Base-by-base conservation (phyloP, 2,113 vertebrate species). In the Gopherus flavomarginatus region DNA sequence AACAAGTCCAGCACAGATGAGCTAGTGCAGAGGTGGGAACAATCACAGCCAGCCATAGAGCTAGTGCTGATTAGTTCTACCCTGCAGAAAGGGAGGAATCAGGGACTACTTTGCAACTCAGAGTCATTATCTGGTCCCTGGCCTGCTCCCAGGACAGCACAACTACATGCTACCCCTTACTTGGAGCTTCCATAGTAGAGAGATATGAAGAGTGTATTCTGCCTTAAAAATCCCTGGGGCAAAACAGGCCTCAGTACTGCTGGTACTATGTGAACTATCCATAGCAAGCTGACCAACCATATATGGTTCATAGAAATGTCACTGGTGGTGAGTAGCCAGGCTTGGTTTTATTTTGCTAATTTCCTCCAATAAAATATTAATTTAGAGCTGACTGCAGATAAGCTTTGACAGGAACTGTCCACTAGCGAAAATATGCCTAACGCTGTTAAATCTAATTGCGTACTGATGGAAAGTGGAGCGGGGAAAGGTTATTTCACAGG, bases 41-140 rank as follows among this genome's bases (percentile, higher is more conserved):
- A 65, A 81, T 6, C 8, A 31, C 0, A 0, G 8, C 0, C 0
- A 81, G 53, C 31, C 6, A 1, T 16, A 72, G 14, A 77, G 62
- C 10, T 0, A 1, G 5, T 79, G 53, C 44, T 54, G n/a, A 54
- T 56, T 56, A 78, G 22, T 44, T 65, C 21, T 83, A 80, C 12
- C 11, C 2, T 42, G 3, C 42, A 86, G 16, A 91, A 69, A 85
- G 6, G 16, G 6, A 78, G 52, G 38, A 56, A 3, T 24, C 49
- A 90, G 38, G 47, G 81, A 75, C 1, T 11, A 90, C 31, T 3
- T 83, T 27, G 44, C 31, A 22, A 53, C 14, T 86, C 59, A 35
- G 59, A 88, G 0, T 6, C 35, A 86, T 72, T 5, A 12, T 44
- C 38, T 75, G 11, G 7, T 2, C n/a, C 87, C 69, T 84, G 2